phyloP scores from a whole-genome alignment of 2,888 invertebrate genomes.

The Meganola albula region DNA sequence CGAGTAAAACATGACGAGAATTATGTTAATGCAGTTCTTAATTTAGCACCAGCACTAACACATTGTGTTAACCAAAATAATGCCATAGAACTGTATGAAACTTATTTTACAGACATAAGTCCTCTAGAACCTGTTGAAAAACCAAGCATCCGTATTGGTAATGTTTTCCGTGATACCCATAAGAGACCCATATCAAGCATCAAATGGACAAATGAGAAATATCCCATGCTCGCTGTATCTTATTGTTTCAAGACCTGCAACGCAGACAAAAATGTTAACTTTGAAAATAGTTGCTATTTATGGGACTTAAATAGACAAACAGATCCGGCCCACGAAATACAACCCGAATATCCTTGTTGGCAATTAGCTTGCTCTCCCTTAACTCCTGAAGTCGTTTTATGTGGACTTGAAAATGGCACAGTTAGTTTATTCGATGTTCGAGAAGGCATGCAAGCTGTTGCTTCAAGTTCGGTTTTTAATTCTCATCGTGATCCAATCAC shows the following conservation, averaged over 20 bases:
- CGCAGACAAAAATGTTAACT: slow-evolving; percentile 22
- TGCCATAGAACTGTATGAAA: slow-evolving; percentile 87
- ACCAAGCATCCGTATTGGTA: slow-evolving; percentile 78
- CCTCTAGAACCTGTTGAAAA: slow-evolving; percentile 73
- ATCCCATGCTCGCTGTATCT: slow-evolving; percentile 80
- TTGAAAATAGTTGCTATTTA: slow-evolving; percentile 76
- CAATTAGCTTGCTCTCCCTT: slow-evolving; percentile 56
- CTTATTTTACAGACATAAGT: slow-evolving; percentile 81
- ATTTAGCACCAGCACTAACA: slow-evolving; percentile 76
- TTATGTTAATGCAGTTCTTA: slow-evolving; percentile 81
- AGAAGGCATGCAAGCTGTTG: slow-evolving; percentile 84
- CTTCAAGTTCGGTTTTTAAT: slow-evolving; percentile 76
- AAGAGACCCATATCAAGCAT: slow-evolving; percentile 76
- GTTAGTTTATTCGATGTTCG: slow-evolving; percentile 84
- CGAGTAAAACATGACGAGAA: slow-evolving; percentile 88
- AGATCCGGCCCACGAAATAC: slow-evolving; percentile 44
- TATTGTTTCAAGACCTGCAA: slow-evolving; percentile 64
- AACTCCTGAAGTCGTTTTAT: slow-evolving; percentile 47
- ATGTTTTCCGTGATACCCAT: slow-evolving; percentile 81
- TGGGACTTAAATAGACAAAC: slow-evolving; percentile 80
- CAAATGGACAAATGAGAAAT: slow-evolving; percentile 83
- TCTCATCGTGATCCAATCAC: slow-evolving; percentile 75
- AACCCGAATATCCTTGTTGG: slow-evolving; percentile 53
- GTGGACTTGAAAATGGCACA: slow-evolving; percentile 58
- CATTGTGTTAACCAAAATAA: slow-evolving; percentile 87